Base-by-base conservation (phyloP, 2,797 vertebrate species). In the Knipowitschia caucasica region DNA sequence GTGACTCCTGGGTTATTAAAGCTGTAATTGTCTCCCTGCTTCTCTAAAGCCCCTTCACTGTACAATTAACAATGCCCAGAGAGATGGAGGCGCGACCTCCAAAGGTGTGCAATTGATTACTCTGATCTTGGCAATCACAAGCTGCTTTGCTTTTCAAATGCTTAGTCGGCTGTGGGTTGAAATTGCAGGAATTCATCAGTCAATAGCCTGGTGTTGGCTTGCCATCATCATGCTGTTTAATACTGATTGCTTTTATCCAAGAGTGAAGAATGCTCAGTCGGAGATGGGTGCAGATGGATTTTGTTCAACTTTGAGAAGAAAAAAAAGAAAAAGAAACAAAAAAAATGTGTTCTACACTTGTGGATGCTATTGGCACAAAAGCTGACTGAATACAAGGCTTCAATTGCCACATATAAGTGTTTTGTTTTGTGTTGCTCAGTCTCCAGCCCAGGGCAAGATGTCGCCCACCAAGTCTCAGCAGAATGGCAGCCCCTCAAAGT, bases 401-500 rank as follows among this genome's bases (percentile, higher is more conserved):
- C n/a, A n/a, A n/a, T n/a, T n/a, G n/a, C n/a, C 9, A 38, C 36
- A 10, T 5, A 2, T 11, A 6, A n/a, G n/a, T n/a, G 10, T 18
- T 36, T 18, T 36, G 61, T 9, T 62, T 18, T 73, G 43, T 78
- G 30, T 45, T 71, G 29, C 57, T 39, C 64, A 96, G 94, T 75
- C 87, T 3, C 76, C 69, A 0, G 70, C 88, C 0, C 74, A 88
- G 0, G 92, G 81, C 24, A 86, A 39, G 50, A 86, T 89, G 67
- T 97, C 96, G 1, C 95, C 94, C 1, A 87, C 87, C 1, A 95
- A 90, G 86, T 85, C 64, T 0, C 18, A 84, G 6, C 85, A 75
- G 70, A 94, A 96, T 0, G 93, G 91, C 57, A 98, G 96, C 62
- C 96, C 96, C 12, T 93, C 94, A 78, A 97, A 97, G 78, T 95